Evolutionary conservation across 2,113 vertebrate genomes (phyloP), one percentile per base, ranked within the genome.

Genomic region (Syngnathoides biaculeatus): DNA sequence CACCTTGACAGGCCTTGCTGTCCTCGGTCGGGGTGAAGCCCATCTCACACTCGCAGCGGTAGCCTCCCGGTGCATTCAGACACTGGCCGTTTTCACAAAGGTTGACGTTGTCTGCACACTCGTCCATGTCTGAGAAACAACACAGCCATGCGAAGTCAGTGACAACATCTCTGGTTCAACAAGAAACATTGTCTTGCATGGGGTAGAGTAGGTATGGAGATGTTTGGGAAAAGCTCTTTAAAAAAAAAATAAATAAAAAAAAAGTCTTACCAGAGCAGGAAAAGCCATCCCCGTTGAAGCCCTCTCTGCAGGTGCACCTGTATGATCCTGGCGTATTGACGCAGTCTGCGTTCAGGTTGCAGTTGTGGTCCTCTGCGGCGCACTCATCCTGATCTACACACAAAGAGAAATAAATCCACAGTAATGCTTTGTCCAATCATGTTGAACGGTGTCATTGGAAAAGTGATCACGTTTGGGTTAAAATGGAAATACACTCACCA

Each of bases 61-160:
- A 99, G 9, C 94, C 94, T 0, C 95, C 95, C 0, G 94, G 96
- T 0, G 93, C 93, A 0, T 98, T 98, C 55, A 98, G 92, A 81
- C 96, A 98, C 81, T 97, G 96, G 8, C 96, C 96, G 0, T 96
- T 96, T 84, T 96, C 94, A 6, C 95, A 98, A 74, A 98, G 92
- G 87, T 95, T 95, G 74, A 93, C 90, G 0, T 98, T 94, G 74
- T 96, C 95, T 0, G 93, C 94, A 4, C 95, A 98, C 79, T 97
- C 94, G 0, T 98, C 96, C 90, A 95, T 94, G 69, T 98, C 95
- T 98, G 78, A 55, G 17, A 2, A 17, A 48, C 27, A 60, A 78
- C 17, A 68, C 1, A 38, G 53, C 8, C 0, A 35, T 11, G 48
- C 20, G n/a, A 8, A 10, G 56, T 1, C 3, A 52, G 15, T 4